Evolutionary conservation across 2,113 vertebrate species (phyloP), one percentile per base, ranked within the genome.

Genomic region (Phycodurus eques): DNA sequence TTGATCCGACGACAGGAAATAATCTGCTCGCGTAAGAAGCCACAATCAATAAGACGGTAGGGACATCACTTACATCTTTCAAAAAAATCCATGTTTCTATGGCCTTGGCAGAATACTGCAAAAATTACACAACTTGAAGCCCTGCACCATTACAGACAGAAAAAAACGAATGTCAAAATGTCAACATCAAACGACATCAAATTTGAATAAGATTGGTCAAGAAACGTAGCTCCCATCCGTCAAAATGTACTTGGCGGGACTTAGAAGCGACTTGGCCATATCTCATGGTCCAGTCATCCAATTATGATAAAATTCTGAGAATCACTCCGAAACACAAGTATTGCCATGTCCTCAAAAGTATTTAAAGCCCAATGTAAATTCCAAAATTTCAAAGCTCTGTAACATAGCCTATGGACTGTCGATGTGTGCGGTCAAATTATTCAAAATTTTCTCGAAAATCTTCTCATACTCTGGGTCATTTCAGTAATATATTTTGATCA

Each of bases 1-100:
- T 91, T 84, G 89, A 91, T 88, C 83, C 42, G 66, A 51, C 62
- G 66, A 13, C 46, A 77, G 64, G 79, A 76, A 76, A 82, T 79
- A 46, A 74, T 78, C 51, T 71, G 60, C 22, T 68, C 44, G 47
- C 80, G n/a, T 12, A 53, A 53, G 17, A 42, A 70, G 67, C 56
- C 44, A 13, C 70, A 76, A 83, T 83, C 88, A 75, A 76, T 84
- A 83, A 8, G 35, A 47, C 8, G 42, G 71, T 72, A 12, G 31
- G 56, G 68, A 67, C 27, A 68, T 73, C 63, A 66, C n/a, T n/a
- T 22, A 65, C 43, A 65, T 27, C 63, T 65, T 42, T 65, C 62
- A 22, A 43, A 12, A 47, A 47, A 47, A 47, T 47, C 46, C 46
- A 39, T 39, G 35, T 39, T 39, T 1, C 35, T 39, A 2, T 39